These are phyloP conservation scores for Lophochroa leadbeateri DNA, from an alignment of 2,113 vertebrate species.

Conservation along the genomic window DNA sequence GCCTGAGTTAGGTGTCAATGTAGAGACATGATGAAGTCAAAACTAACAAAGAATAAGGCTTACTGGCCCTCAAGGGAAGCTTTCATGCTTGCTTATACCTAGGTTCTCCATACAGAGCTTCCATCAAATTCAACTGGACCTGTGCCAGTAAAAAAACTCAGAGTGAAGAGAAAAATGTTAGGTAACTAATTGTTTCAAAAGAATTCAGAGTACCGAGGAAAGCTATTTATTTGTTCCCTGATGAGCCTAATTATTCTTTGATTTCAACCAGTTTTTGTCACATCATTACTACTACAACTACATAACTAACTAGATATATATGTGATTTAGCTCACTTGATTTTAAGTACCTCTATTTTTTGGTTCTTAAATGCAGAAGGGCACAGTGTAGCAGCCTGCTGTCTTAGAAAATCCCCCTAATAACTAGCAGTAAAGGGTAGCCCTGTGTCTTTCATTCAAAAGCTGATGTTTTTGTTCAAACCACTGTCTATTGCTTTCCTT, in stretches of 20 bases:
- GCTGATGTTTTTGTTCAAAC: background rate
- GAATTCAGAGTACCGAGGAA: background rate
- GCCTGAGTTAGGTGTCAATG: background rate
- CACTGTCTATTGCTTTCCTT: background rate
- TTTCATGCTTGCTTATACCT: background rate
- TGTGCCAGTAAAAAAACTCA: background rate
- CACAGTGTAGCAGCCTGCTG: background rate
- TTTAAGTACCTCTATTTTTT: background rate
- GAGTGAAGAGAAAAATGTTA: background rate
- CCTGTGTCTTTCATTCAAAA: background rate
- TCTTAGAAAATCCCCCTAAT: background rate
- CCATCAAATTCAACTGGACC: background rate
- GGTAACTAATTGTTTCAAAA: background rate
- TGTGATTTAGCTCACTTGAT: background rate
- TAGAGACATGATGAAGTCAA: background rate
- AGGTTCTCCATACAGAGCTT: background rate
- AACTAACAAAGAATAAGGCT: background rate
- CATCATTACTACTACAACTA: background rate
- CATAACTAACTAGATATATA: background rate
- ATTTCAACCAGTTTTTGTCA: background rate
- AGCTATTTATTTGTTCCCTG: background rate
- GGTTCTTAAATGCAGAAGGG: background rate
- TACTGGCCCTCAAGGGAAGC: background rate
- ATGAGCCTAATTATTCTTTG: background rate
- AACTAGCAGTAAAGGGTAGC: background rate